Evolutionary conservation across 2,888 invertebrate species (phyloP), one percentile per base, ranked within the genome.

Genomic region (Gnatocerus cornutus): DNA sequence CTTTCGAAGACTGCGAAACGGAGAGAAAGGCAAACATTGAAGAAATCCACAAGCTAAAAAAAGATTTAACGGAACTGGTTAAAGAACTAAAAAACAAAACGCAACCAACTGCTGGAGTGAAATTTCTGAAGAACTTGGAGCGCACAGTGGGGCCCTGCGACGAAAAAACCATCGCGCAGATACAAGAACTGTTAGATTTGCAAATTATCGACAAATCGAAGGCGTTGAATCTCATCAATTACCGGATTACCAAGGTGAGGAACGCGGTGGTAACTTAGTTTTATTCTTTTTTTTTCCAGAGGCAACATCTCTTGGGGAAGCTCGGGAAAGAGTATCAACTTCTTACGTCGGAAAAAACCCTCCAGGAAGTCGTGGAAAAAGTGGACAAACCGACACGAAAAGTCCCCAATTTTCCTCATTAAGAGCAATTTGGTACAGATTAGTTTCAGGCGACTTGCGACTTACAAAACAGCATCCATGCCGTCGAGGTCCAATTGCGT

Each of bases 381-480:
- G 80, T 84, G 13, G 85, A 86, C 68, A 81, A 88, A 56, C 90
- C 91, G n/a, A 86, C 90, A 72, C 89, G 89, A 78, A 92, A 91
- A 88, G 93, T 92, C 6, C 13, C 10, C 6, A 13, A 21, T 8
- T 46, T 16, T 21, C 21, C 21, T 4, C n/a, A 46, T n/a, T n/a
- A n/a, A n/a, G n/a, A n/a, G n/a, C n/a, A n/a, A n/a, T n/a, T n/a
- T n/a, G n/a, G 6, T n/a, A 4, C 7, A 33, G 6, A 33, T 6
- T 33, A 33, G 76, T 82, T 84, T 33, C 80, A 91, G 91, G 86
- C 89, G 16, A 88, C 89, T 0, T 89, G 91, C 3, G 90, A 90
- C 75, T 83, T 95, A 73, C 94, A 94, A 83, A 95, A 95, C 80
- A 92, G 92, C 81, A 91, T 95, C 68, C 93, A 95, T 80, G 91